These are phyloP conservation scores for Meandrina meandrites DNA, from an alignment of 92 coral and sea anemone genomes.

Conservation along the genomic window DNA sequence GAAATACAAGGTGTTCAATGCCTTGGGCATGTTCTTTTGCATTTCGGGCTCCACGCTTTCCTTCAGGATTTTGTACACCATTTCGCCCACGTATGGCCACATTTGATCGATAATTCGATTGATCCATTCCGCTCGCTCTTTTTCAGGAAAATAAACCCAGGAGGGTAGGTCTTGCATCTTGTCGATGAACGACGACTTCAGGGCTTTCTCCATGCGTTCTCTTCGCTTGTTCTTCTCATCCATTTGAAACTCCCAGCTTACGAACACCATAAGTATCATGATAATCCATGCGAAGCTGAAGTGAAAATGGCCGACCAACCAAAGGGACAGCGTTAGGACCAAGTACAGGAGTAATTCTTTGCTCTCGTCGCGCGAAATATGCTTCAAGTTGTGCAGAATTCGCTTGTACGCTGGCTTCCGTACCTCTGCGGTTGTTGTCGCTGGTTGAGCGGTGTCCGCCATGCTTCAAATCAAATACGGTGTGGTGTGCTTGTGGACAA, in stretches of 20 bases:
- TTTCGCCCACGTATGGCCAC: conserved; percentile 97
- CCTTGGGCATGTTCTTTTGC: conserved; percentile 91
- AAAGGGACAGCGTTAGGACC: conserved; percentile 77
- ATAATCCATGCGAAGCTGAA: conserved; percentile 98
- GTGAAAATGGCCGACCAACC: conserved; percentile 93
- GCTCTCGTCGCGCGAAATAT: conserved; percentile 62
- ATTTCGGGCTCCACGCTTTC: conserved; percentile 93
- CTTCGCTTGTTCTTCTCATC: conserved; percentile 83
- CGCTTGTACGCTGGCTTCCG: conserved; percentile 73
- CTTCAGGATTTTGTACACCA: conserved; percentile 91
- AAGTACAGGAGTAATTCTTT: conserved; percentile 76
- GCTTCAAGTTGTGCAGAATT: conserved; percentile 60
- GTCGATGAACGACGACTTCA: conserved; percentile 78
- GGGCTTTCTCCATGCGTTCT: conserved; percentile 77
- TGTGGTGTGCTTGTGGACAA: background rate
- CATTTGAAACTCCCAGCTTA: conserved; percentile 89
- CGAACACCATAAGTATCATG: conserved; percentile 87
- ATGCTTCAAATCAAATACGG: background rate
- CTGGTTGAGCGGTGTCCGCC: conserved; percentile 14
- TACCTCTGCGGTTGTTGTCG: background rate
- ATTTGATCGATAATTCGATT: conserved; percentile 90
- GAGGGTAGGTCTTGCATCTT: conserved; percentile 86
- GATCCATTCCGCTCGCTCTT: conserved; percentile 92
- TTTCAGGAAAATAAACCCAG: conserved; percentile 89
- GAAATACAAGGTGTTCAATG: conserved; percentile 79